Conservation (phyloP, 2,888 invertebrate genomes). For the Acronicta leporina region DNA sequence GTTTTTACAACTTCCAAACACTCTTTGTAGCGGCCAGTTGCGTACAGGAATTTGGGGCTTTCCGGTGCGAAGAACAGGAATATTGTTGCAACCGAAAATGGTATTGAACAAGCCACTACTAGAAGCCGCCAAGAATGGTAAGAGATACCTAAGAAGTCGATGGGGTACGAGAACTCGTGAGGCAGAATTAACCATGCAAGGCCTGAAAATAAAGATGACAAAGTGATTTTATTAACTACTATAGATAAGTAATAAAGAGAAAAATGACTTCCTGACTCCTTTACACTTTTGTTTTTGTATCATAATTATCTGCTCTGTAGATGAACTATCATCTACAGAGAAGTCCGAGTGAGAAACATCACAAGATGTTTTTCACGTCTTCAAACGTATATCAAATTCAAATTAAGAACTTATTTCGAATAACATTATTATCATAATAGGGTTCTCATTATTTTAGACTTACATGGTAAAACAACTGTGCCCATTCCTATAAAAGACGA, state of each 20-base stretch:
- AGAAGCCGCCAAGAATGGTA: conserved; percentile 94
- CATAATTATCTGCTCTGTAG: no score
- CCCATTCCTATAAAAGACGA: conserved; percentile 85
- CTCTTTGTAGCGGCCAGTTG: conserved; percentile 88
- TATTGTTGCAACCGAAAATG: conserved; percentile 90
- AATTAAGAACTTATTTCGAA: no score
- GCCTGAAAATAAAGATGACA: conserved; percentile 76
- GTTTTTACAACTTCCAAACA: conserved; percentile 85
- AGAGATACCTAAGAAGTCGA: conserved; percentile 82
- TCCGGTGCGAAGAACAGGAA: conserved; percentile 91
- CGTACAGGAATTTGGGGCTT: conserved; percentile 93
- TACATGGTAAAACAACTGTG: conserved; percentile 89
- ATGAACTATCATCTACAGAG: no score
- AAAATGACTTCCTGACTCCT: no score
- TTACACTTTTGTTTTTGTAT: no score
- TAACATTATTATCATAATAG: no score
- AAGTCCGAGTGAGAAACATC: no score
- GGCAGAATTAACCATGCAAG: conserved; percentile 93
- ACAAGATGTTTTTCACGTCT: no score
- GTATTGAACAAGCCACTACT: conserved; percentile 90
- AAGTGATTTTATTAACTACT: no score
- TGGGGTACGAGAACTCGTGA: conserved; percentile 78
- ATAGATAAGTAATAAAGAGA: no score
- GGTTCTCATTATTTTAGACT: conserved; percentile 32
- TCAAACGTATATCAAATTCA: no score